Percentiles rank a stretch among this genome's conserved stretches.
Conservation (phyloP, 2,797 vertebrate genomes). For the Melanotaenia parkinsoni region DNA sequence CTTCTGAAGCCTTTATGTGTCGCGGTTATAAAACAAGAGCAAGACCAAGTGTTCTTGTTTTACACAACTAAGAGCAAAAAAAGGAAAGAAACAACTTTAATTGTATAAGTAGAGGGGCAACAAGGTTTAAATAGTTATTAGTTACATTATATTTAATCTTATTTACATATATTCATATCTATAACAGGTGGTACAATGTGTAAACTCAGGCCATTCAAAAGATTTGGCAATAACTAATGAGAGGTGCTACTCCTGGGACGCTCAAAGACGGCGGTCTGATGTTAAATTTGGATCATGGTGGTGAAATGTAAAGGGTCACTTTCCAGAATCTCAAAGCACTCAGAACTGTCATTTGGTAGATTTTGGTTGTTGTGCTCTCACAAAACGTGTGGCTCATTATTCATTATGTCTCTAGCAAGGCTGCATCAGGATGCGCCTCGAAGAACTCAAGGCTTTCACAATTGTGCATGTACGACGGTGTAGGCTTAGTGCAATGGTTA, state of each 20-base stretch:
- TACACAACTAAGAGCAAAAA: conserved; percentile 1
- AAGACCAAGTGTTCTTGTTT: conserved; percentile 17
- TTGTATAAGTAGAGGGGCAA: conserved; percentile 21
- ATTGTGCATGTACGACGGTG: conserved; percentile 61
- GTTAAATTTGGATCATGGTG: conserved; percentile 23
- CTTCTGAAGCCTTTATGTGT: conserved; percentile 19
- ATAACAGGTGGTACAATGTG: conserved; percentile 64
- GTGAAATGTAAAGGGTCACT: conserved; percentile 28
- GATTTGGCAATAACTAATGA: conserved; percentile 83
- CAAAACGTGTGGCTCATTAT: conserved; percentile 31
- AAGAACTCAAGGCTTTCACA: conserved; percentile 51
- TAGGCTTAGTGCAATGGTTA: conserved; percentile 70
- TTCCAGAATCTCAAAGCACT: conserved; percentile 31
- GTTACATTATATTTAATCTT: conserved; percentile 61
- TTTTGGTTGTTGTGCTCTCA: conserved; percentile 68
- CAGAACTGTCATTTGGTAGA: conserved; percentile 46
- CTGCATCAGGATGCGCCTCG: conserved; percentile 23
- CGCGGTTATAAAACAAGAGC: conserved; percentile 19
- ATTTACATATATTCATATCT: conserved; percentile 79
- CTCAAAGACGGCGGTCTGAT: conserved; percentile 50
- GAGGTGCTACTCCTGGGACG: conserved; percentile 72
- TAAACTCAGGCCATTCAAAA: conserved; percentile 80
- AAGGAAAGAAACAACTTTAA: conserved; percentile 11
- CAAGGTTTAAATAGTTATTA: conserved; percentile 48
- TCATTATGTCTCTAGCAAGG: conserved; percentile 29